Percentiles rank a stretch among this genome's conserved stretches.
Conservation (phyloP, 2,797 vertebrate genomes). For the Nasua narica region DNA sequence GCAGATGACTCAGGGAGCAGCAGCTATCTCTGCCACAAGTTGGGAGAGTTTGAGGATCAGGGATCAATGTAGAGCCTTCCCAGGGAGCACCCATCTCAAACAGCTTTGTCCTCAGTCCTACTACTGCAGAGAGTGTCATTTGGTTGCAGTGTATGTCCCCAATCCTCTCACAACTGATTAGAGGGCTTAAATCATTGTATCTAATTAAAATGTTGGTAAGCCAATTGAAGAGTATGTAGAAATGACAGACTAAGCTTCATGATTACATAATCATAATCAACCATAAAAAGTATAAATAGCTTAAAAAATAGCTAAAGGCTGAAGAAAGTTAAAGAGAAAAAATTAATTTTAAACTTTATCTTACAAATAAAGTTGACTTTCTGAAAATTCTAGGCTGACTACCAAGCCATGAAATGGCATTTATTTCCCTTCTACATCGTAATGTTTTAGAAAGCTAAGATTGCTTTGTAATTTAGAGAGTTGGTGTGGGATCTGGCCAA, state of each 20-base stretch:
- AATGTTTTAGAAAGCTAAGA: not conserved
- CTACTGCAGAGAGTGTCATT: not conserved
- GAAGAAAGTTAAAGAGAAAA: not conserved
- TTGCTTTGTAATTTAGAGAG: not conserved
- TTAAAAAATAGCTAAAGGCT: not conserved
- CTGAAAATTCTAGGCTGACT: not conserved
- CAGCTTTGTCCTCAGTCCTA: not conserved
- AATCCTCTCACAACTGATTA: not conserved
- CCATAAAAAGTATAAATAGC: not conserved
- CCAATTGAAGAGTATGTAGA: not conserved
- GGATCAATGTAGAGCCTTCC: not conserved
- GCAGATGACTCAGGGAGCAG: not conserved
- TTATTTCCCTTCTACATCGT: not conserved
- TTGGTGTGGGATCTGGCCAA: not conserved
- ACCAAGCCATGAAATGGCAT: not conserved
- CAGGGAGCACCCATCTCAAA: not conserved
- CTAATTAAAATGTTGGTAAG: not conserved
- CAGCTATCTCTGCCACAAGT: not conserved
- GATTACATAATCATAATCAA: not conserved
- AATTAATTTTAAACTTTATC: not conserved
- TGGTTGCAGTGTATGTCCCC: not conserved
- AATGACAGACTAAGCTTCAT: not conserved
- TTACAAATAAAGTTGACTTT: not conserved
- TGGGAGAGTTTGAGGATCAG: not conserved
- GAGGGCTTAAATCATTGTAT: not conserved